phyloP scores from a whole-genome alignment of 2,888 invertebrate genomes.

The Patella depressa region DNA sequence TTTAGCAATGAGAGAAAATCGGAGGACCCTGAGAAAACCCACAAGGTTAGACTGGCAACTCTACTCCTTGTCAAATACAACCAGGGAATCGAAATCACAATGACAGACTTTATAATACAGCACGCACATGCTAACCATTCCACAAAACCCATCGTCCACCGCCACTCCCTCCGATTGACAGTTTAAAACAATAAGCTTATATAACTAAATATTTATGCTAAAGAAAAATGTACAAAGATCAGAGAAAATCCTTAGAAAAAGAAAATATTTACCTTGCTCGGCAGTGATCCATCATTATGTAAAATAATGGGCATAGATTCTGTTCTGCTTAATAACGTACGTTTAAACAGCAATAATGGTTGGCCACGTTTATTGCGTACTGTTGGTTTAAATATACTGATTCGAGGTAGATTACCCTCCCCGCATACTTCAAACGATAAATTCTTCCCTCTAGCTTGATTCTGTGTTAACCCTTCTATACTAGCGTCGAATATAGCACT shows the following conservation, averaged over 20 bases:
- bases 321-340: slow-evolving; percentile 60
- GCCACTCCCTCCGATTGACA: no score
- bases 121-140: no score
- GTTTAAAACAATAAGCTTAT: no score
- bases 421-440: slow-evolving; percentile 70
- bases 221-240: no score
- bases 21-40: no score
- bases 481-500: slow-evolving; percentile 68
- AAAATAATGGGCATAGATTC: slow-evolving; percentile 66
- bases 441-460: slow-evolving; percentile 63
- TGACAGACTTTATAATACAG: no score
- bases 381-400: slow-evolving; percentile 65
- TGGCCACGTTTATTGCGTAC: slow-evolving; percentile 70
- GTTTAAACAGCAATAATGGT: slow-evolving; percentile 68
- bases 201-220: no score
- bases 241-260: neutral
- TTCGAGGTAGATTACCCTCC: slow-evolving; percentile 71
- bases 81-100: no score
- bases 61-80: no score
- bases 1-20: no score
- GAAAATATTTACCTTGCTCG: slow-evolving; percentile 64
- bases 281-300: slow-evolving; percentile 69
- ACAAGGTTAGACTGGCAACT: no score
- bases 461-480: slow-evolving; percentile 62
- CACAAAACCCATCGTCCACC: no score